These are phyloP conservation scores for Aurelia aurita DNA, from an alignment of 30 jellyfish, hydroid and myxozoan species.

Conservation along the genomic window DNA sequence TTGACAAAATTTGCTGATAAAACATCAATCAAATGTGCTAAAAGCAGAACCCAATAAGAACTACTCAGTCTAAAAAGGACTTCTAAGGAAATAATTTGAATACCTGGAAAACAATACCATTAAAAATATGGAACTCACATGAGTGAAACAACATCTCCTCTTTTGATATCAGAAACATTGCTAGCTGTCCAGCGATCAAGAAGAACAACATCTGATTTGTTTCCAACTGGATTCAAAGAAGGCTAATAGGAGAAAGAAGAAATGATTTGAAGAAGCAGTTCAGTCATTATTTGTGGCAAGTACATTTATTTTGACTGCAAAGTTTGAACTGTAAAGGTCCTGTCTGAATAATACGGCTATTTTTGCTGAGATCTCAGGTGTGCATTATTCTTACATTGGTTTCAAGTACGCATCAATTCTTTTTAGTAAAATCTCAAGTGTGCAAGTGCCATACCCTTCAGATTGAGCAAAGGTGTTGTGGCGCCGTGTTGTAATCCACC, in stretches of 20 bases:
- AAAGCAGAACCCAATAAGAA: not conserved
- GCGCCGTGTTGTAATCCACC: too few species aligned
- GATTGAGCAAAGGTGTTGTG: too few species aligned
- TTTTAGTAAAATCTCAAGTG: too few species aligned
- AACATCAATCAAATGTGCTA: too few species aligned
- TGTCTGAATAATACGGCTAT: too few species aligned
- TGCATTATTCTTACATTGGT: too few species aligned
- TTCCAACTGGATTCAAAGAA: conserved; percentile 77
- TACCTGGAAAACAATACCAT: not conserved
- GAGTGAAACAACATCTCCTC: conserved; percentile 94
- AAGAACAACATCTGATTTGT: conserved; percentile 78
- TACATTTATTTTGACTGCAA: not conserved
- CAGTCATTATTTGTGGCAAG: not conserved
- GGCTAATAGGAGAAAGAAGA: conserved; percentile 57
- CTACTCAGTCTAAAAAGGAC: not conserved
- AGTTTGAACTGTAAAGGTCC: too few species aligned
- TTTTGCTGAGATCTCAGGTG: too few species aligned
- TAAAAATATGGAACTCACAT: conserved; percentile 18
- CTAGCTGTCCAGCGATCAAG: conserved; percentile 80
- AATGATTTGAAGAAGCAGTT: not conserved
- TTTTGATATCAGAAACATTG: conserved; percentile 41
- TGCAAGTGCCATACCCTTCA: too few species aligned
- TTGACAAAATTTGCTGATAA: too few species aligned
- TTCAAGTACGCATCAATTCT: too few species aligned
- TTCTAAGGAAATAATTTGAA: not conserved